phyloP scores from a whole-genome alignment of 1,140 invertebrate genomes.

The Penaeus vannamei region DNA sequence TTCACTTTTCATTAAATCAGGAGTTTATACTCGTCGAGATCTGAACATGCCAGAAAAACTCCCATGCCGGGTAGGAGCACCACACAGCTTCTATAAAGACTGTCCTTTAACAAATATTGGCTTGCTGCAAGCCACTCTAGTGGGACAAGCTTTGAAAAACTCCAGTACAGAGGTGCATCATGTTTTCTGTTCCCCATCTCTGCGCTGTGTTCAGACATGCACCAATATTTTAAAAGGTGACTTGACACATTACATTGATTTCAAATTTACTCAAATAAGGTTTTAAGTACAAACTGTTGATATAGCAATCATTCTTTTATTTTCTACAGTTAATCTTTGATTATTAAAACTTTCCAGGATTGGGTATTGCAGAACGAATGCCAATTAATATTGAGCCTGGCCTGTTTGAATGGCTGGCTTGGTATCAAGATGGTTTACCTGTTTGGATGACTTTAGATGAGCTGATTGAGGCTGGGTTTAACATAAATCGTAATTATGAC shows the following conservation, averaged over 20 bases:
- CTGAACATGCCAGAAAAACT: slow-evolving; percentile 85
- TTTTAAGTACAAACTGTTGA: background rate
- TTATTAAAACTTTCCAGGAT: slow-evolving; percentile 70
- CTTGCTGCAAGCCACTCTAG: slow-evolving; percentile 71
- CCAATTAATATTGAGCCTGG: slow-evolving; percentile 87
- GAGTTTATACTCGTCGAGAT: slow-evolving; percentile 83
- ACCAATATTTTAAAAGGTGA: slow-evolving; percentile 79
- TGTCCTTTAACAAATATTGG: slow-evolving; percentile 88
- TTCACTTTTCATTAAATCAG: slow-evolving; percentile 67
- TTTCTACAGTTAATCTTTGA: slow-evolving; percentile 17
- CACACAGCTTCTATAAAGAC: slow-evolving; percentile 83
- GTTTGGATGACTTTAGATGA: slow-evolving; percentile 85
- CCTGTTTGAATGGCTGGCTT: slow-evolving; percentile 93
- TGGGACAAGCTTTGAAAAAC: slow-evolving; percentile 83
- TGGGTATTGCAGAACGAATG: slow-evolving; percentile 72
- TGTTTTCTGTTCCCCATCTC: slow-evolving; percentile 87
- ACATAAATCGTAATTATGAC: slow-evolving; percentile 81
- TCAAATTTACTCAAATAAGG: background rate
- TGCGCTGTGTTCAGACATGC: slow-evolving; percentile 93
- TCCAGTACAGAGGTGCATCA: slow-evolving; percentile 80
- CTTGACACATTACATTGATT: background rate
- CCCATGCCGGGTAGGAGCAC: slow-evolving; percentile 72
- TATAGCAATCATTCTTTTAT: background rate
- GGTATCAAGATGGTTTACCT: slow-evolving; percentile 86
- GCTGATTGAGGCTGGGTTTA: slow-evolving; percentile 81